Conservation (phyloP, 2,113 vertebrate species). For the Neogale vison region DNA sequence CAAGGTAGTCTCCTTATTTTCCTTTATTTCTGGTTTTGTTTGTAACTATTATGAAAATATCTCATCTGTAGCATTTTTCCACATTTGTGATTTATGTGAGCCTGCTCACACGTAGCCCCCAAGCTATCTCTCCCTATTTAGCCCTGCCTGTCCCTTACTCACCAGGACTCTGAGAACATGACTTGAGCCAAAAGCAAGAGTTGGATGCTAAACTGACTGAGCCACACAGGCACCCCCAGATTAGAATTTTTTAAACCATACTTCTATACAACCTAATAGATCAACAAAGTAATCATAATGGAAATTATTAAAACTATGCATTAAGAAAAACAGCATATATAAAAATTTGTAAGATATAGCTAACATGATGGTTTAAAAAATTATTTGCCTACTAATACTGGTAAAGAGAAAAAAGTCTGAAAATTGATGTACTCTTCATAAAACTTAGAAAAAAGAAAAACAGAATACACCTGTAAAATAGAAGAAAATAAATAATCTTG, state of each 20-base stretch:
- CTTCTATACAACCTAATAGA: neutral
- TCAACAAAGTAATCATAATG: neutral
- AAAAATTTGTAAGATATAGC: neutral
- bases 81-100: neutral
- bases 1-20: neutral
- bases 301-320: neutral
- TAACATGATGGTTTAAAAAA: neutral
- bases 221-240: neutral
- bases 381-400: neutral
- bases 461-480: neutral
- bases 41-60: neutral
- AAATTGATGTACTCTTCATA: neutral
- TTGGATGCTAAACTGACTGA: neutral
- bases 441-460: neutral
- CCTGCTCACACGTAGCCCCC: neutral
- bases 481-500: neutral
- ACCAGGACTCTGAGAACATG: neutral
- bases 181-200: neutral
- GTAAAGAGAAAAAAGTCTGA: neutral
- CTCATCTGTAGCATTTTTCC: neutral
- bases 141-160: neutral
- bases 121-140: neutral
- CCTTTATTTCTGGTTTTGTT: neutral
- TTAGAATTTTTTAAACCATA: neutral
- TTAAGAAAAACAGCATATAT: neutral